Percentiles rank a stretch among this genome's conserved stretches.
Evolutionary conservation across 2,797 vertebrate species (phyloP).

Genomic region (Calcarius lapponicus): DNA sequence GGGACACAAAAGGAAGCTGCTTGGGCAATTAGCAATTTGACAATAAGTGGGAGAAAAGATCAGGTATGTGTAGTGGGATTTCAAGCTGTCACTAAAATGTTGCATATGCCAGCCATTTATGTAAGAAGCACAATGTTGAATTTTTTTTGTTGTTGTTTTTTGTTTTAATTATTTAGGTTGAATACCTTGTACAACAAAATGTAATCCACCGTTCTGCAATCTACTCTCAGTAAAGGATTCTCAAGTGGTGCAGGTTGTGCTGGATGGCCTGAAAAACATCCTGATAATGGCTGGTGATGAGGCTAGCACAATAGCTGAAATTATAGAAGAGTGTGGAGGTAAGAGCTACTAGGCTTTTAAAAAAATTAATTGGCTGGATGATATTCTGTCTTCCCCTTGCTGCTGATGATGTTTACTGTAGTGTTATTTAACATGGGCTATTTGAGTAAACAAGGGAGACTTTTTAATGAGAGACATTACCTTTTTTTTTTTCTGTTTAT

Average conservation of each 20-base stretch:
- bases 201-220: conserved; percentile 97
- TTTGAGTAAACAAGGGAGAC: neutral
- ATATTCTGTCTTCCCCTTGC: neutral
- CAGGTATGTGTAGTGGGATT: conserved; percentile 80
- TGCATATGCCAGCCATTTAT: conserved; percentile 50
- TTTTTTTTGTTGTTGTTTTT: neutral
- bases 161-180: conserved; percentile 83
- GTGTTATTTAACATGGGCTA: neutral
- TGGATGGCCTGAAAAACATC: conserved; percentile 98
- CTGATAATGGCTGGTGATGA: conserved; percentile 98
- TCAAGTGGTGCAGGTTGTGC: conserved; percentile 98
- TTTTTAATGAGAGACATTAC: neutral
- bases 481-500: neutral
- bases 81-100: neutral
- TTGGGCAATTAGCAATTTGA: conserved; percentile 99
- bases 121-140: conserved; percentile 69
- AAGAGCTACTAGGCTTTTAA: conserved; percentile 17
- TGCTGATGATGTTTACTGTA: neutral
- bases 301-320: conserved; percentile 96
- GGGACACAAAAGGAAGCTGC: conserved; percentile 99
- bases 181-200: conserved; percentile 97
- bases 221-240: conserved; percentile 97
- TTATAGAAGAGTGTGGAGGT: conserved; percentile 99
- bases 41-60: conserved; percentile 98
- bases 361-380: neutral